phyloP scores from a whole-genome alignment of 2,888 invertebrate species.

The Diaperis boleti region DNA sequence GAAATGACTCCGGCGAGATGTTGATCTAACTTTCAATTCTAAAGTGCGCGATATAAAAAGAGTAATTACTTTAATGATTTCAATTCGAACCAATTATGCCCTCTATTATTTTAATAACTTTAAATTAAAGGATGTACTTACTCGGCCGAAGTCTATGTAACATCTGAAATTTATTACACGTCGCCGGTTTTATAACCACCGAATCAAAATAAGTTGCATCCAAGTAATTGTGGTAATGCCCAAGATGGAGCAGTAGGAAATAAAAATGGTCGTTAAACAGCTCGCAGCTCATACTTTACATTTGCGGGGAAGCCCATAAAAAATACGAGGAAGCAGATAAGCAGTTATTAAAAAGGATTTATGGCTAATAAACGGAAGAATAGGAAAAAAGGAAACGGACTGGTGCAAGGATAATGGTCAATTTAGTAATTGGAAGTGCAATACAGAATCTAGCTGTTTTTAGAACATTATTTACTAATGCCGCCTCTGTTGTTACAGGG shows the following conservation, averaged over 20 bases:
- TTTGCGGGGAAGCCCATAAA: constrained; percentile 51
- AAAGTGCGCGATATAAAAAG: constrained; percentile 33
- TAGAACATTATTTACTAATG: constrained; percentile 54
- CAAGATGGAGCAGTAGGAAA: constrained; percentile 33
- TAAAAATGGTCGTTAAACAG: constrained; percentile 39
- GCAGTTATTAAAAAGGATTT: constrained; percentile 55
- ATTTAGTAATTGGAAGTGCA: constrained; percentile 53
- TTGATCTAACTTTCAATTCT: constrained; percentile 10
- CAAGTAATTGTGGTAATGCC: constrained; percentile 37
- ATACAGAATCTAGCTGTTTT: constrained; percentile 31
- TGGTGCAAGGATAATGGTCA: constrained; percentile 50
- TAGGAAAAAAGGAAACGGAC: constrained; percentile 48
- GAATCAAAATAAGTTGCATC: constrained; percentile 38
- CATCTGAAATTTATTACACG: constrained; percentile 22
- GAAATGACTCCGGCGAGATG: neutral
- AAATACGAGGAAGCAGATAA: constrained; percentile 50
- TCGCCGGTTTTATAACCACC: constrained; percentile 6
- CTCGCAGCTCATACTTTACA: constrained; percentile 44
- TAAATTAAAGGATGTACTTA: constrained; percentile 52
- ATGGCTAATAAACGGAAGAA: constrained; percentile 54
- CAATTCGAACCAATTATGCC: constrained; percentile 58
- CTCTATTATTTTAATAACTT: constrained; percentile 56
- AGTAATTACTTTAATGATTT: constrained; percentile 59
- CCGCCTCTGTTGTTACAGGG: constrained; percentile 77
- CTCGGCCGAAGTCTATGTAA: constrained; percentile 10